These are phyloP conservation scores for Atlantisia rogersi DNA, from an alignment of 2,113 vertebrate genomes.

Conservation along the genomic window DNA sequence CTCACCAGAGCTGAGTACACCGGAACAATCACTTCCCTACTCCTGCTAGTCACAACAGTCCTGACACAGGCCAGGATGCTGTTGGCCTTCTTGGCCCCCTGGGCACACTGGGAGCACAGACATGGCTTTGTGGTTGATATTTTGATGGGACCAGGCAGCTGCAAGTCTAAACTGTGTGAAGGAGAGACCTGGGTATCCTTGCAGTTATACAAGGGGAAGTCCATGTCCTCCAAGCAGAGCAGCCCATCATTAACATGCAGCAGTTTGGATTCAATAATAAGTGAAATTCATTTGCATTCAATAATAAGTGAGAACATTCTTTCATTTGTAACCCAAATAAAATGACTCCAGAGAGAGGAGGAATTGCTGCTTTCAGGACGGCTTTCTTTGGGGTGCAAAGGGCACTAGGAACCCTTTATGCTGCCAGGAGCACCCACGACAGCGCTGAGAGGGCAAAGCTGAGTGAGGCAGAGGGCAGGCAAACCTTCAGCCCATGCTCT, in stretches of 20 bases:
- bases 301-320: not conserved
- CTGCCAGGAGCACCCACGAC: not conserved
- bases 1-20: too few relatives aligned
- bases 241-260: accelerated
- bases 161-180: not conserved
- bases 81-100: too few relatives aligned
- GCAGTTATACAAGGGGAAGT: not conserved
- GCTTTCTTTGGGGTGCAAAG: not conserved
- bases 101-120: not conserved
- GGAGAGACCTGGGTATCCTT: not conserved
- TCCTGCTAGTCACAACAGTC: too few relatives aligned
- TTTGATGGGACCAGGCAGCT: not conserved
- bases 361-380: not conserved
- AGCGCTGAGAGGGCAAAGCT: not conserved
- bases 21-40: too few relatives aligned
- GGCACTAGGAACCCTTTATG: not conserved
- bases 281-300: not conserved
- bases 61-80: too few relatives aligned
- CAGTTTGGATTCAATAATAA: not conserved
- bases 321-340: not conserved
- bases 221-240: not conserved
- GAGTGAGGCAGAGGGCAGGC: not conserved
- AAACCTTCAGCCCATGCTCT: not conserved
- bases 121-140: not conserved
- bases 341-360: not conserved